Base-by-base conservation (phyloP, 2,113 vertebrate species). In the Perca fluviatilis region DNA sequence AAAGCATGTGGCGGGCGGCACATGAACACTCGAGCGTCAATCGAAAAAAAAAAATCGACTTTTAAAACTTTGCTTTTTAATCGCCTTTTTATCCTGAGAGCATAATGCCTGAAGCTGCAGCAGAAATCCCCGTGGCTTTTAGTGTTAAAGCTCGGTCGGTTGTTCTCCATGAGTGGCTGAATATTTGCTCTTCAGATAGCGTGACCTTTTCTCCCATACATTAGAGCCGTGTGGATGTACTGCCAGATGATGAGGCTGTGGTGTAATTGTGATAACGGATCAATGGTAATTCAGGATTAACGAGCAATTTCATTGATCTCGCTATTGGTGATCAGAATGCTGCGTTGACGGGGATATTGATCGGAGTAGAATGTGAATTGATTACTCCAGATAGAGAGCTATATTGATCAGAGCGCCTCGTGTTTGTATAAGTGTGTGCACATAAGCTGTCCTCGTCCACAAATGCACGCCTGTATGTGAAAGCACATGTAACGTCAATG, bases 261-360 rank as follows among this genome's bases (percentile, higher is more conserved):
- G 56, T 21, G 73, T 77, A 25, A 67, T 21, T 61, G 70, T 43
- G 79, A 80, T 54, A 63, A 60, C 23, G 16, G 87, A 84, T 93
- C 86, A 7, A 90, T 93, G 85, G 36, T 85, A 84, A 88, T 87
- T 85, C 82, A 67, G 83, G 62, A 90, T 89, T 88, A 86, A 90
- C 57, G 87, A 77, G 73, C 54, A 71, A 92, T 88, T 82, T 64
- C 51, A 84, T 88, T 0, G 77, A 90, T 87, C 61, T 47, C 1
- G 0, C 25, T 51, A 79, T 33, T 70, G 90, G 87, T 69, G 91
- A 91, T 93, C 82, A 73, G 83, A 92, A 87, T 19, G 30, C 54
- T 4, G 80, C 3, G 74, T 73, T 72, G 83, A 90, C 71, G 25
- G 76, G 21, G 36, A 3, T 46, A 92, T 89, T 36, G 86, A 89